A percentile compares a stretch with the other conserved stretches of the same genome.
Evolutionary conservation across 2,888 invertebrate genomes (phyloP).

Genomic region (Mechanitis messenoides): DNA sequence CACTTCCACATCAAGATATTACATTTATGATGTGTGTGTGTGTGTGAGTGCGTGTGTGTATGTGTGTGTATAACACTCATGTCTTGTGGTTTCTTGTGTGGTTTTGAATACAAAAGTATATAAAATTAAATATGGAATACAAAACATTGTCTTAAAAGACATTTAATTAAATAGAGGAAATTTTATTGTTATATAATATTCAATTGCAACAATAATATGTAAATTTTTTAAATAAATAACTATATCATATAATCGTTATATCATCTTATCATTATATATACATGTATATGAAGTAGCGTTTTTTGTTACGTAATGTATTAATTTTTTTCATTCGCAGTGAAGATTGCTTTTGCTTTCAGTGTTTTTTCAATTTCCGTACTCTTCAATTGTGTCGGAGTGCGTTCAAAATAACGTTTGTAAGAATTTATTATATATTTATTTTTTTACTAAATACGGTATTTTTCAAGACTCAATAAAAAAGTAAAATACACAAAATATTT

Average conservation of each 20-base stretch:
- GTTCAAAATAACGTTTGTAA: not conserved
- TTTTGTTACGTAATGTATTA: too few species aligned
- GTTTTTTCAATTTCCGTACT: conserved; percentile 14
- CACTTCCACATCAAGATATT: conserved; percentile 35
- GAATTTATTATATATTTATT: not conserved
- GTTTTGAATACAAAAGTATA: not conserved
- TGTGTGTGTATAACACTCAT: not conserved
- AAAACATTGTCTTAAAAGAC: too few species aligned
- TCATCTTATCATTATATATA: too few species aligned
- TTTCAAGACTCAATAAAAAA: too few species aligned
- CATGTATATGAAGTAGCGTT: too few species aligned
- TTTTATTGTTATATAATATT: too few species aligned
- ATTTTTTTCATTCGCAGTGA: not conserved
- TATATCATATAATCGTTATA: too few species aligned
- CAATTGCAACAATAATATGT: too few species aligned
- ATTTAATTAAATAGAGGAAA: too few species aligned
- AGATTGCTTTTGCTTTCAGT: conserved; percentile 10
- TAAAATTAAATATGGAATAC: too few species aligned
- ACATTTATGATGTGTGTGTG: conserved; percentile 14
- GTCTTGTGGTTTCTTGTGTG: conserved; percentile 5
- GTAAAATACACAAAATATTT: too few species aligned
- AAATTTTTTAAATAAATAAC: too few species aligned
- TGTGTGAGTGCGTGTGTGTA: conserved; percentile 4
- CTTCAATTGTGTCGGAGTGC: conserved; percentile 6
- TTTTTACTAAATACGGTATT: not conserved